Evolutionary conservation across 2,113 vertebrate species (phyloP), one percentile per base, ranked within the genome.

Genomic region (Hydrochoerus hydrochaeris): DNA sequence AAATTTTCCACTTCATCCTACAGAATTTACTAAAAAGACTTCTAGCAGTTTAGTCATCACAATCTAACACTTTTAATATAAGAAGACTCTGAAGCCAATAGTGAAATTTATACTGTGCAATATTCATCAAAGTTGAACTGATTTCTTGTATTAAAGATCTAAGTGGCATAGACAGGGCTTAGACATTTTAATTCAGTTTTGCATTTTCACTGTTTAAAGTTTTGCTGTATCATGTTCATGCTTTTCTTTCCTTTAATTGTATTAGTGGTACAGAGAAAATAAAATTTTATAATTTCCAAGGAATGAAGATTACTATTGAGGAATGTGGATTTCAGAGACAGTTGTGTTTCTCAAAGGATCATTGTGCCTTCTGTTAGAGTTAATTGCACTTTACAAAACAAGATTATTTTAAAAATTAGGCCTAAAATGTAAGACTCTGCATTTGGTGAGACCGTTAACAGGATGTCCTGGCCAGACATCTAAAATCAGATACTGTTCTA

Each of bases 21-120:
- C 30, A 57, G 67, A 91, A 86, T 97, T 44, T 93, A 63, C 20
- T 87, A 85, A 88, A 88, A 95, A 77, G 67, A 8, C 28, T 63
- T 78, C 0, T 75, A 57, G 28, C 24, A 20, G 19, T 63, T 67
- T 30, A 54, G 57, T 60, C 78, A 87, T 57, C 90, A 38, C 26
- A 60, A 1, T 69, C 46, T 77, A 81, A 52, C 62, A 41, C 0
- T 38, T 35, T 60, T 28, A n/a, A 54, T 38, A 62, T 78, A 57
- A 84, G 88, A 75, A 82, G 75, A 52, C 65, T 86, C 86, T 94
- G 35, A 38, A 80, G 38, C 41, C 65, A 52, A 0, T 69, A 73
- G 12, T 57, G 11, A 85, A 62, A 20, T 75, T 6, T n/a, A 32
- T 71, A 38, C 38, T 92, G 28, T 86, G 54, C 26, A 57, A 28